A percentile compares a stretch with the other conserved stretches of the same genome.
Conservation (phyloP, 2,113 vertebrate genomes). For the Columba janthina region DNA sequence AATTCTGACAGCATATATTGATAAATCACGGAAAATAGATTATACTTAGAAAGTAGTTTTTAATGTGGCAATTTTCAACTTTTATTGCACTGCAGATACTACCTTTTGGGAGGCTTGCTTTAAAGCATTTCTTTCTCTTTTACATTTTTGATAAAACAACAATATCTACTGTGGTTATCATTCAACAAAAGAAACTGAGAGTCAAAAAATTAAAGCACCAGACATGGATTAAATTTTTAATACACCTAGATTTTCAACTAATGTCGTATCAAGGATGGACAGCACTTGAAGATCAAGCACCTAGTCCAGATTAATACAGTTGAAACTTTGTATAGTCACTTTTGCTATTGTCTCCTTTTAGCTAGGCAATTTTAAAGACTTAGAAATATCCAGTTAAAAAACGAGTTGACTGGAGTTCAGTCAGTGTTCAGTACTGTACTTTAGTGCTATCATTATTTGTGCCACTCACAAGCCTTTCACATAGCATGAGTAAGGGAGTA, state of each 20-base stretch:
- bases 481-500: background rate
- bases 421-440: background rate
- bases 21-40: slow-evolving; percentile 61
- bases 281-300: background rate
- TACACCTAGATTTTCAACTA: background rate
- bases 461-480: background rate
- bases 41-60: slow-evolving; percentile 43
- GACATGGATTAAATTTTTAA: background rate
- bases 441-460: background rate
- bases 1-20: slow-evolving; percentile 61
- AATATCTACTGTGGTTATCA: background rate
- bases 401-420: background rate
- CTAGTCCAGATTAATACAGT: background rate
- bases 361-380: background rate
- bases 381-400: background rate
- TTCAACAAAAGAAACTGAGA: background rate
- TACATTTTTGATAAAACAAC: background rate
- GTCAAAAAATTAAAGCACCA: background rate
- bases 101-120: slow-evolving; percentile 21
- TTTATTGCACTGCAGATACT: slow-evolving; percentile 27
- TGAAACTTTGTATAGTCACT: background rate
- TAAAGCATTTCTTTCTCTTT: background rate
- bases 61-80: slow-evolving; percentile 33
- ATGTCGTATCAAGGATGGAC: background rate
- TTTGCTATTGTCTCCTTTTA: background rate